Base-by-base conservation (phyloP, 2,888 invertebrate genomes). In the Tillus elongatus region DNA sequence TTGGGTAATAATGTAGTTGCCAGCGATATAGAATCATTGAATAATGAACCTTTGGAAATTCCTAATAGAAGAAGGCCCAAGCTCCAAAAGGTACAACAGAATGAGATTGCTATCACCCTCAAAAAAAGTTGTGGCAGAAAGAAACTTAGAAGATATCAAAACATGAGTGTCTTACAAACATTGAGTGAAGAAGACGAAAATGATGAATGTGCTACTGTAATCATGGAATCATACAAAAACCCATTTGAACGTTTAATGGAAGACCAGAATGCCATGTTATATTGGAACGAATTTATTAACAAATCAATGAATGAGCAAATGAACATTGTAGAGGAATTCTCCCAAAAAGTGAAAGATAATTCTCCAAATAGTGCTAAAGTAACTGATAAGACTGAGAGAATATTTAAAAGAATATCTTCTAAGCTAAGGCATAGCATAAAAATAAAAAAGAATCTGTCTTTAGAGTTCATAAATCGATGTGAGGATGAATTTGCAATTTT, bases 241-340 rank as follows among this genome's bases (percentile, higher is more conserved):
- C 59, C 59, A 13, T 56, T 60, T 41, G 40, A 52, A 6, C 46
- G 52, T 29, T 42, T 60, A 11, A 27, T 58, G n/a, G 53, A 56
- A 42, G 47, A 58, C 37, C 40, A 50, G 33, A 42, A 43, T 39
- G 57, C 58, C 11, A 47, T 60, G 37, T 41, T 52, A 30, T 54
- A 46, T 36, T 60, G 60, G 60, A 54, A 60, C 30, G 42, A 43
- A 11, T 60, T 60, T 38, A 51, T 56, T 32, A 53, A 55, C 19
- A 56, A 59, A 46, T 49, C 57, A 14, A 58, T 60, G 44, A 52
- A 58, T 16, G 58, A 60, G 39, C 59, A 60, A 39, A 37, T 31
- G 9, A 33, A 43, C 40, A 44, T 58, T 14, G 41, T 53, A 19
- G 42, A 42, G 15, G 34, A 34, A 31, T 42, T 51, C n/a, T 39